These are phyloP conservation scores for Ibycter americanus DNA, from an alignment of 2,797 vertebrate genomes.

Conservation along the genomic window DNA sequence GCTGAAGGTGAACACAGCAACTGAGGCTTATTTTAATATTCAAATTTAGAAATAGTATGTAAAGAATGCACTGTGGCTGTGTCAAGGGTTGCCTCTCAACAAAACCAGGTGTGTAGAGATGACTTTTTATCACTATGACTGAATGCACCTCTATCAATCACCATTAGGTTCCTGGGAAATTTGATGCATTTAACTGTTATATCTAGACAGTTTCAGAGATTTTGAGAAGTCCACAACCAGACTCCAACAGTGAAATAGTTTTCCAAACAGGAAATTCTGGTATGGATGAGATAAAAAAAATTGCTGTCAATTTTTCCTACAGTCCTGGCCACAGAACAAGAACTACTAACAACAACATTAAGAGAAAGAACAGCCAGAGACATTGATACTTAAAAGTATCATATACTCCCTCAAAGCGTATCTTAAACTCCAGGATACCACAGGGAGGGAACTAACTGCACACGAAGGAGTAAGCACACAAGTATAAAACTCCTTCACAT, in stretches of 20 bases:
- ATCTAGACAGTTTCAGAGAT: neutral
- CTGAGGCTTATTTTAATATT: neutral
- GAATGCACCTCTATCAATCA: neutral
- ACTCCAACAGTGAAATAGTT: neutral
- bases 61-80: neutral
- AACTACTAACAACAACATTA: neutral
- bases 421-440: neutral
- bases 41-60: neutral
- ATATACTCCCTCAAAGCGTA: neutral
- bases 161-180: neutral
- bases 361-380: neutral
- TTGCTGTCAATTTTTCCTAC: neutral
- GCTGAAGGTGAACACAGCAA: neutral
- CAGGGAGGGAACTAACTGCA: neutral
- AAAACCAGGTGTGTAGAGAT: neutral
- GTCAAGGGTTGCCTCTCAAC: neutral
- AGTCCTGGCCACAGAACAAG: neutral
- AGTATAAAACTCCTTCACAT: neutral
- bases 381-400: neutral
- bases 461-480: neutral
- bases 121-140: neutral
- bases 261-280: neutral
- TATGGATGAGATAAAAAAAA: neutral
- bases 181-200: neutral
- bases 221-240: neutral